Base-by-base conservation (phyloP, 2,888 invertebrate genomes). In the Laspeyria flexula region DNA sequence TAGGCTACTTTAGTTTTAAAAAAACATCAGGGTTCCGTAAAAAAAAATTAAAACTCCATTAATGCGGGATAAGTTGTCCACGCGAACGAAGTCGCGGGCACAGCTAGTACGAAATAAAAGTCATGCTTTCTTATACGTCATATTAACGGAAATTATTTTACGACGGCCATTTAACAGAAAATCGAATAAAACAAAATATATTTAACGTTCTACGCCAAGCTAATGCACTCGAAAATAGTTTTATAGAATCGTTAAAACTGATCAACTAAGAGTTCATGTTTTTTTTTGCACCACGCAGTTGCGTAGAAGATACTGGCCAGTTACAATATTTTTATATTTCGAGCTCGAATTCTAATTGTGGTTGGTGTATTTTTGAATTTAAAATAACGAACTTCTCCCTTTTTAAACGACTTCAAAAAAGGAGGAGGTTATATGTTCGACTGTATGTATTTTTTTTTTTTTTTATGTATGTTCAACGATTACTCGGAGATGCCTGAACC, bases 191-290 rank as follows among this genome's bases (percentile, higher is more conserved):
- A 48, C 30, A 47, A 43, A 55, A 49, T 54, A 46, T 54, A 52
- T 55, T 53, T 52, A 55, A 59, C 54, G 29, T 56, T 56, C 61
- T 55, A 58, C 40, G 62, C 45, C 50, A 61, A 56, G 45, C 25
- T 58, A 79, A 79, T 71, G 74, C 57, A 65, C 51, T 65, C 74
- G 33, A 66, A 83, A 85, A 85, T 85, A 85, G 82, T 79, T 86
- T 85, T 77, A 80, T 80, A 62, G 59, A 51, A 62, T 65, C 66
- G 66, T 70, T 70, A 75, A 75, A 70, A 64, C 63, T 42, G 27
- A 48, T 53, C 58, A 54, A 55, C 55, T 47, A 54, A 52, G 43
- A 62, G 55, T 38, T 55, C 57, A 50, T 47, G 37, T 55, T 59
- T 51, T 53, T 62, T 60, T 55, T 39, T 45, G 18, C 25, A 30